Evolutionary conservation across 2,888 invertebrate species (phyloP).

Genomic region (Drosophila meridiana): DNA sequence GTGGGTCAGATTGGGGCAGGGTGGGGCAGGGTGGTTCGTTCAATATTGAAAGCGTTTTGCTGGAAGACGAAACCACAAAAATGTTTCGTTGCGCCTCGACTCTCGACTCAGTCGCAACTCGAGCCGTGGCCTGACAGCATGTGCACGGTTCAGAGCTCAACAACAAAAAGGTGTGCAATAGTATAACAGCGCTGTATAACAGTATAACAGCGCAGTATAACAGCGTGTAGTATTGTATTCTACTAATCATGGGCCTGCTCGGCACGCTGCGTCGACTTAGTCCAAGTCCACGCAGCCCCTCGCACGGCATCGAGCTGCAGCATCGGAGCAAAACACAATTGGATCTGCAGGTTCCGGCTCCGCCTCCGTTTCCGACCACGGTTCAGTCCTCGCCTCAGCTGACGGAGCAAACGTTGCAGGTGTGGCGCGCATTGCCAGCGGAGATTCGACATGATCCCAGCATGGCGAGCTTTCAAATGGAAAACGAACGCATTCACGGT

Average conservation of each 20-base stretch:
- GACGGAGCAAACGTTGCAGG: constrained; percentile 87
- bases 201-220: constrained; percentile 1
- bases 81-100: constrained; percentile 32
- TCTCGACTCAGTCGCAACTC: constrained; percentile 60
- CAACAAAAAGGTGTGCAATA: not conserved
- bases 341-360: constrained; percentile 18
- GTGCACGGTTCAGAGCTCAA: constrained; percentile 20
- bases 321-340: constrained; percentile 60
- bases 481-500: constrained; percentile 84
- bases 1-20: not conserved
- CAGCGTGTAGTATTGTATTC: not conserved
- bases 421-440: constrained; percentile 89
- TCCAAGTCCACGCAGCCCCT: constrained; percentile 52
- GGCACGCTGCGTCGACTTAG: constrained; percentile 68
- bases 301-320: constrained; percentile 73
- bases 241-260: constrained; percentile 70
- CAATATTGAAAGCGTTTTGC: constrained; percentile 71
- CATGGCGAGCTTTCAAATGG: constrained; percentile 87
- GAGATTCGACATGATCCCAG: constrained; percentile 89
- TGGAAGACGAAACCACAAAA: constrained; percentile 63
- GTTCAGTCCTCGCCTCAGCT: constrained; percentile 83
- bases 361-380: constrained; percentile 5
- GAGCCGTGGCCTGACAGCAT: constrained; percentile 58
- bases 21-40: constrained; percentile 34
- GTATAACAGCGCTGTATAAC: constrained; percentile 9